Base-by-base conservation (phyloP, 2,888 invertebrate species). In the Atrina japonica region DNA sequence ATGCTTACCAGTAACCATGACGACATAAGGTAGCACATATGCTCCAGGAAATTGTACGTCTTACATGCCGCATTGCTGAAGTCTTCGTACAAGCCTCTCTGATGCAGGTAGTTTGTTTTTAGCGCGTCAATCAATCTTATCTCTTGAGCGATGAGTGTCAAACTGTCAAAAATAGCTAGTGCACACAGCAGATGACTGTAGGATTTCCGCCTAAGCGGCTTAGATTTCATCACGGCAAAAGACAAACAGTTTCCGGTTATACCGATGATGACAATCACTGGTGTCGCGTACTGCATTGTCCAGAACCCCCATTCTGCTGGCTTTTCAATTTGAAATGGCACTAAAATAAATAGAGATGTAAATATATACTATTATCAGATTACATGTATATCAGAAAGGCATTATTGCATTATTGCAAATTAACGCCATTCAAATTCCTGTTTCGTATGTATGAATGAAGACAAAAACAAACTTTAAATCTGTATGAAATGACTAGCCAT, bases 181-280 rank as follows among this genome's bases (percentile, higher is more conserved):
- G 85, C 79, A 69, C 87, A 86, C 5, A 89, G 81, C 58, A 88
- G 88, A 73, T 88, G 88, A 1, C 87, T 86, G 78, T 89, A 89
- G 5, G 89, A 88, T 52, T 88, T 88, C 66, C 82, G 70, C 2
- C 88, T 71, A 45, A 87, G 76, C 14, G 79, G 73, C 29, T 83
- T 83, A 1, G 87, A 81, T 70, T 86, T 86, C 87, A 88, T 88
- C 5, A 89, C 85, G 6, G 86, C 63, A 21, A 88, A 77, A 0
- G 87, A 82, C 41, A 88, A 72, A n/a, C 80, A 60, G 76, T 89
- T 89, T 27, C 88, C 88, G 2, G 86, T 75, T n/a, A 89, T 75
- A 0, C 89, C 89, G 0, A 86, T 75, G 6, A 82, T 41, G 3
- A 84, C 84, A 18, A 88, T 78, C 11, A 86, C 60, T 5, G 86